Evolutionary conservation across 2,888 invertebrate genomes (phyloP), one percentile per base, ranked within the genome.

Genomic region (Tetranychus piercei): DNA sequence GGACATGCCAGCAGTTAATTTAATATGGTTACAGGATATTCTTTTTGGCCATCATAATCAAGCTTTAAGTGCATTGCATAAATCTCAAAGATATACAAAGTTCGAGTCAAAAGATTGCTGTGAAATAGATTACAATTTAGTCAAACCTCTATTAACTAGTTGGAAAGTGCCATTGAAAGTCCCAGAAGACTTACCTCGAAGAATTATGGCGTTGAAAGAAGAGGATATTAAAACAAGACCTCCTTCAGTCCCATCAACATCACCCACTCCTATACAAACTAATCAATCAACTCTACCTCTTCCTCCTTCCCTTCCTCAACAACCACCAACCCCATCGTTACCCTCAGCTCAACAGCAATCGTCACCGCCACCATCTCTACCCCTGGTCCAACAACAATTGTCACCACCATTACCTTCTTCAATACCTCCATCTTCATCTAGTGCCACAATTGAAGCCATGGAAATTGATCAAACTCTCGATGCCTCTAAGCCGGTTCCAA

Each of bases 21-120:
- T 91, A 1, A 88, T 91, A 79, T 96, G 95, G 95, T 84, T 97
- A 78, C 92, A 91, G 64, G 95, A 96, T 82, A 86, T 96, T 74
- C 86, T 94, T 81, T 88, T 94, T 75, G 95, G 95, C 0, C 90
- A 93, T 82, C 55, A 88, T 77, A 90, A 90, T 0, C 84, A 93
- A 67, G 88, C 78, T 1, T 23, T 75, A 7, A 44, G 43, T 15
- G 73, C 34, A 77, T 80, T 82, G 76, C 80, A 82, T 0, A 81
- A 82, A 73, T 81, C 83, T 67, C 88, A 89, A 3, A 90, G 92
- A 80, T 95, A 94, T 82, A 92, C 92, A 81, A 91, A 92, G 81
- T 94, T 90, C 81, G 89, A 87, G 79, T 82, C 88, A 73, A 87
- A 87, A 6, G 89, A 91, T 81, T 88, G 90, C 0, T 92, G 94